Base-by-base conservation (phyloP, 1,140 invertebrate species). In the Caenorhabditis brenneri region DNA sequence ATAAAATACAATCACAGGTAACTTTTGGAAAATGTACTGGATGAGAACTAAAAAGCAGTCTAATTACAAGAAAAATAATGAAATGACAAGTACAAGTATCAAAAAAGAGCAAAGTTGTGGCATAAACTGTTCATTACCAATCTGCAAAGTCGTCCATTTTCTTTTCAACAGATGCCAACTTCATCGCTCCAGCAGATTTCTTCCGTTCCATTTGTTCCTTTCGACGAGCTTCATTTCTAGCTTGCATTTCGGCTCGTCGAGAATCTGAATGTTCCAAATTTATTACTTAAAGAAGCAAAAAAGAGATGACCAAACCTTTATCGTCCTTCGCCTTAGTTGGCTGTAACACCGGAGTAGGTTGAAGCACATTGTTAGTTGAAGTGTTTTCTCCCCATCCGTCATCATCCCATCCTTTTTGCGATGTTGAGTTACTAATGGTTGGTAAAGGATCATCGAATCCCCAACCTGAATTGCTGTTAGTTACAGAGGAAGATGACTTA, bases 201-300 rank as follows among this genome's bases (percentile, higher is more conserved):
- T 82, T 86, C 31, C 87, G 87, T 27, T 86, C 86, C 33, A 82
- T 86, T 31, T 87, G 81, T 33, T 87, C 86, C 31, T 87, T 87
- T 16, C 78, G 80, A 27, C 85, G 48, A 15, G 60, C 65, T 55
- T 87, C 86, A 31, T 87, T 87, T 24, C 85, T 80, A 2, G 86
- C 86, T 31, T 78, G 78, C 33, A 84, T 53, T 65, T 86, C 85
- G 6, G 85, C 82, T 65, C 83, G 42, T 15, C 86, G 74, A 46
- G 79, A 39, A 31, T 87, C 84, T 79, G 53, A 80, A 85, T 24
- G n/a, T n/a, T 82, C 31, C 15, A 55, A 9, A 83, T 31, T 24
- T 19, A 33, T 19, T 27, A 36, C 15, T 36, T 39, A n/a, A n/a
- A n/a, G n/a, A n/a, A n/a, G n/a, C n/a, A n/a, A n/a, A n/a, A n/a